These are phyloP conservation scores for Drosophila diplacantha DNA, from an alignment of 2,888 invertebrate species.

Conservation along the genomic window DNA sequence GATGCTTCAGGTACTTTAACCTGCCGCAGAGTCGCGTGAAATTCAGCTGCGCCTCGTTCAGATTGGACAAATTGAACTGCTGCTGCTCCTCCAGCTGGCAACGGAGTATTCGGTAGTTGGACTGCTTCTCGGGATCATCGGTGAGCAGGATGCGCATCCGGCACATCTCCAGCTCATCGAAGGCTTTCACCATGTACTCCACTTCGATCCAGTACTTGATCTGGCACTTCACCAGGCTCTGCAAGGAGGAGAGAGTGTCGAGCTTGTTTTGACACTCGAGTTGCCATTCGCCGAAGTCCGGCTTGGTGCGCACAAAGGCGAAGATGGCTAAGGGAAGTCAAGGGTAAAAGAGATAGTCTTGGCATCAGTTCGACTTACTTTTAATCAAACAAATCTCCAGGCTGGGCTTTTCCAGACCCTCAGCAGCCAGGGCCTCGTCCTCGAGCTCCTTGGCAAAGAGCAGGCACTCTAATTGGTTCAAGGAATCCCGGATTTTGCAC, in stretches of 20 bases:
- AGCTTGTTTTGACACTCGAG: constrained; percentile 50
- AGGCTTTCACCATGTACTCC: constrained; percentile 79
- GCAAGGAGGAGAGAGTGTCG: constrained; percentile 80
- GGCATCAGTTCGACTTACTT: constrained; percentile 64
- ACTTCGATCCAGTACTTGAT: constrained; percentile 77
- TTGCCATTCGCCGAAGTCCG: constrained; percentile 35
- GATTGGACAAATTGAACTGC: constrained; percentile 53
- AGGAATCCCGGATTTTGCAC: constrained; percentile 77
- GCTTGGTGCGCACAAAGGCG: constrained; percentile 76
- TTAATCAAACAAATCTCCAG: constrained; percentile 81
- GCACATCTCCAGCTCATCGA: constrained; percentile 86
- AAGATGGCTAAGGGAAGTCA: constrained; percentile 72
- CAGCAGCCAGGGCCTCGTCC: constrained; percentile 78
- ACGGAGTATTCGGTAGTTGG: constrained; percentile 59
- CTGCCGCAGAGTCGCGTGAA: constrained; percentile 79
- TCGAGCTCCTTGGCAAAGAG: constrained; percentile 79
- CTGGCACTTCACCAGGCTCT: constrained; percentile 80
- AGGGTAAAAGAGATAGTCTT: neutral
- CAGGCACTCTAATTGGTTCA: constrained; percentile 79
- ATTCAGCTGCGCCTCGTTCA: constrained; percentile 59
- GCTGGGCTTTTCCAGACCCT: constrained; percentile 82
- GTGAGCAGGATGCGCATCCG: constrained; percentile 79
- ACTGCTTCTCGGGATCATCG: constrained; percentile 61
- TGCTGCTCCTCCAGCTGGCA: constrained; percentile 61
- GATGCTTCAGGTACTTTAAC: constrained; percentile 82